Evolutionary conservation across 2,113 vertebrate species (phyloP).

Genomic region (Octodon degus): DNA sequence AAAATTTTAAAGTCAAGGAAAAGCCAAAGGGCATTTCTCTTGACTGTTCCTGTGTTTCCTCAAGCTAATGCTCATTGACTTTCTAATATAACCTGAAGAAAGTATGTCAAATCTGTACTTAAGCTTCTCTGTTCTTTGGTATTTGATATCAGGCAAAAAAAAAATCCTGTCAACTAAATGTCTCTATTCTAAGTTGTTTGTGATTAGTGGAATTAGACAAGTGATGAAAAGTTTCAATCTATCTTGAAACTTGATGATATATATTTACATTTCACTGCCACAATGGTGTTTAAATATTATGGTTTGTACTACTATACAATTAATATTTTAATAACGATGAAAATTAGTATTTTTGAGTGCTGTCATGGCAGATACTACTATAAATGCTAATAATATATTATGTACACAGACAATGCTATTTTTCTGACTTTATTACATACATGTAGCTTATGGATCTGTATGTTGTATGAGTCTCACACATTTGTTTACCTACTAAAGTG

Average conservation of each 20-base stretch:
- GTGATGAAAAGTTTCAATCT: not conserved
- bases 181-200: not conserved
- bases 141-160: not conserved
- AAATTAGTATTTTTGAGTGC: not conserved
- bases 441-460: not conserved
- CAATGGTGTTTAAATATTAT: not conserved
- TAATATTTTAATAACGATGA: not conserved
- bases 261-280: not conserved
- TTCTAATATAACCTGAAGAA: not conserved
- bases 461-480: not conserved
- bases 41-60: not conserved
- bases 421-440: not conserved
- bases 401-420: not conserved
- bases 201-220: not conserved
- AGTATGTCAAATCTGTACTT: not conserved
- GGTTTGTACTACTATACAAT: not conserved
- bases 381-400: not conserved
- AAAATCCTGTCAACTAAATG: not conserved
- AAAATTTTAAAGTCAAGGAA: conserved; percentile 19
- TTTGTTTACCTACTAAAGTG: not conserved
- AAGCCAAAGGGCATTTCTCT: not conserved
- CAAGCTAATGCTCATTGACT: not conserved
- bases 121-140: not conserved
- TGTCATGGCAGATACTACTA: not conserved
- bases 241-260: not conserved